Conservation (phyloP, 2,888 invertebrate species). For the Apoda limacodes region DNA sequence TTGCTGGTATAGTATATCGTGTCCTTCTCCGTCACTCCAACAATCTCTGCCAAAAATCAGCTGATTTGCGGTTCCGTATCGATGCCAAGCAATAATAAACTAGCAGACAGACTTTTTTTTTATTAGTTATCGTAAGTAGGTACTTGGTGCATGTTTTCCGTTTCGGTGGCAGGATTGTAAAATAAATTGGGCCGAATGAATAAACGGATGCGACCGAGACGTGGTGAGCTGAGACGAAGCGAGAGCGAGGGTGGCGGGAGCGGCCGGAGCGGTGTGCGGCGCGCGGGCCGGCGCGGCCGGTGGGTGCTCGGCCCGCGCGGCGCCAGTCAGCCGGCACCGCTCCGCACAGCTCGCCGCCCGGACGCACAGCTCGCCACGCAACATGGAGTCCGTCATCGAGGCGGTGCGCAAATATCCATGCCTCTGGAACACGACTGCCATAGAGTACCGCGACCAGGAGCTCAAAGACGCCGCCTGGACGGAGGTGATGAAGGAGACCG, state of each 20-base stretch:
- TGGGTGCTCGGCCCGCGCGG: constrained; percentile 20
- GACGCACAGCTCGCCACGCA: constrained; percentile 12
- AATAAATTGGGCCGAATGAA: too few species aligned
- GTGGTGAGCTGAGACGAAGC: constrained; percentile 13
- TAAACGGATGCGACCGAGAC: constrained; percentile 16
- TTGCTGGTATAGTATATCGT: too few species aligned
- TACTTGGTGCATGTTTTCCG: too few species aligned
- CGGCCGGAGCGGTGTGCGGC: constrained; percentile 22
- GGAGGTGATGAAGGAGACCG: constrained; percentile 59
- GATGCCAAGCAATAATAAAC: too few species aligned
- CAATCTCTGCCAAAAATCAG: too few species aligned
- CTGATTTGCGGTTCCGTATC: too few species aligned
- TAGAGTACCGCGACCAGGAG: constrained; percentile 64
- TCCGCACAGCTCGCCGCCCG: constrained; percentile 16
- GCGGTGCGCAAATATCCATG: constrained; percentile 58
- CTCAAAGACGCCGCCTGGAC: constrained; percentile 62
- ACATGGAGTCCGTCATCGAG: constrained; percentile 58
- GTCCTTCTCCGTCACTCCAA: too few species aligned
- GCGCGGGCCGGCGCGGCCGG: constrained; percentile 23
- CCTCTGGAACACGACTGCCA: constrained; percentile 60
- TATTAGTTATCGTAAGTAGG: too few species aligned
- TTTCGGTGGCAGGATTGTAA: too few species aligned
- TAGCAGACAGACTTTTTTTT: too few species aligned
- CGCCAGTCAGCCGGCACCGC: constrained; percentile 22
- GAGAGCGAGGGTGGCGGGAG: constrained; percentile 17